Evolutionary conservation across 35 echinoderm and acorn worm species (phyloP), one percentile per base, ranked within the genome.

Genomic region (Chiridota heheva): DNA sequence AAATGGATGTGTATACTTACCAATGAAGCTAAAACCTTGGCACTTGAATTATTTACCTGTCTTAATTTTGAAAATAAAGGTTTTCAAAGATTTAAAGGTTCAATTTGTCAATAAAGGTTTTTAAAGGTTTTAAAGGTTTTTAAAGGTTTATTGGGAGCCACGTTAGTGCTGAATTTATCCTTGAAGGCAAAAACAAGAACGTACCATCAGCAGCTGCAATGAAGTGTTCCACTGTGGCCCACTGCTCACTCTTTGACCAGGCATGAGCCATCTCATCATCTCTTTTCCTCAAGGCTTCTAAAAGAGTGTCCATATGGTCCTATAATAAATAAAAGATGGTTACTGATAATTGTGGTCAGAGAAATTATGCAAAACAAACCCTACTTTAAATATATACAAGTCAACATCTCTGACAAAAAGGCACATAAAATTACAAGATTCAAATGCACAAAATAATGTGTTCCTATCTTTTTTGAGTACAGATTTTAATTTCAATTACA

Each of bases 181-280:
- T 3, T 4, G 20, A 26, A n/a, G n/a, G n/a, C n/a, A n/a, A n/a
- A n/a, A n/a, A n/a, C n/a, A 44, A 26, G 4, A 2, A 75, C 69
- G 59, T 29, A 85, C 82, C 87, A 80, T 85, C 61, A 49, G 76
- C 88, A 6, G 94, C 94, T 72, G 79, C 94, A 40, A 97, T 78
- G 56, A 97, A 87, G 59, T 91, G 94, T 76, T 97, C 85, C 36
- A 97, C 41, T 1, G 94, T 97, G 7, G 87, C 79, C 94, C 94
- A 97, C 31, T 97, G 88, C 47, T 91, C 94, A 72, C 94, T 78
- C 44, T 88, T 88, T 15, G 84, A 88, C 94, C 94, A 97, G n/a
- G 90, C 94, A 35, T 73, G 57, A 4, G 80, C 88, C 24, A 82
- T 33, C 13, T 76, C 49, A 16, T 51, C 46, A 44, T 97, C 94